Evolutionary conservation across 1,140 invertebrate species (phyloP).

Genomic region (Adoxophyes honmai): DNA sequence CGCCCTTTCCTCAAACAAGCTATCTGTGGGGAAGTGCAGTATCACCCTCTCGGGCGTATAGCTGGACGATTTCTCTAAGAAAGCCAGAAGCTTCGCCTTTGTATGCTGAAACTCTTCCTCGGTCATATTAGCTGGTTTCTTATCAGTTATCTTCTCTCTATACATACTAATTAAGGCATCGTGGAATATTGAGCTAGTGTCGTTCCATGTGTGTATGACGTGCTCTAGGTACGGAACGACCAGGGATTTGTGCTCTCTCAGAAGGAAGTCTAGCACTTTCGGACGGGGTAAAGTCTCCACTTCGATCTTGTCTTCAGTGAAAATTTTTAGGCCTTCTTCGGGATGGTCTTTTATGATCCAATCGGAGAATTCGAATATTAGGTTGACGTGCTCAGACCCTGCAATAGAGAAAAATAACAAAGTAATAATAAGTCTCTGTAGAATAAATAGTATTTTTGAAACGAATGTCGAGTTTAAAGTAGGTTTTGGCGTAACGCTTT

Average conservation of each 20-base stretch:
- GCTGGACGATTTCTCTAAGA: constrained; percentile 89
- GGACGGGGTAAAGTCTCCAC: constrained; percentile 92
- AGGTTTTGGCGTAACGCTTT: too few relatives aligned
- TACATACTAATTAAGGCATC: constrained; percentile 94
- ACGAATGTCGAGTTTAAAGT: too few relatives aligned
- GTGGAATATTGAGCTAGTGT: constrained; percentile 91
- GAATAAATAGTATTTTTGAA: too few relatives aligned
- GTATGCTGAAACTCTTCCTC: constrained; percentile 81
- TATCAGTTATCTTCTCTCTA: constrained; percentile 78
- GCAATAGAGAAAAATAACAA: constrained; percentile 27
- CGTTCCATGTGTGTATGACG: constrained; percentile 93
- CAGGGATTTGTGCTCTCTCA: constrained; percentile 87
- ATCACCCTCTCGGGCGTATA: constrained; percentile 94
- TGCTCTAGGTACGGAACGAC: constrained; percentile 97
- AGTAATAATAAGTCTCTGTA: constrained; percentile 19
- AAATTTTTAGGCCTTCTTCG: constrained; percentile 95
- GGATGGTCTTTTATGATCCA: constrained; percentile 93
- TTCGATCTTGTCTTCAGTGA: constrained; percentile 94
- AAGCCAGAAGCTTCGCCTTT: constrained; percentile 87
- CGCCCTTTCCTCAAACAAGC: constrained; percentile 94
- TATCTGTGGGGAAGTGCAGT: constrained; percentile 91
- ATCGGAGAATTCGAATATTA: constrained; percentile 96
- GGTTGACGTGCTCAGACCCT: constrained; percentile 89
- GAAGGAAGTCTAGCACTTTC: constrained; percentile 92
- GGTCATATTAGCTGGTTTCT: constrained; percentile 76